Conservation (phyloP, 2,797 vertebrate species). For the Amblyopsis hoosieri region DNA sequence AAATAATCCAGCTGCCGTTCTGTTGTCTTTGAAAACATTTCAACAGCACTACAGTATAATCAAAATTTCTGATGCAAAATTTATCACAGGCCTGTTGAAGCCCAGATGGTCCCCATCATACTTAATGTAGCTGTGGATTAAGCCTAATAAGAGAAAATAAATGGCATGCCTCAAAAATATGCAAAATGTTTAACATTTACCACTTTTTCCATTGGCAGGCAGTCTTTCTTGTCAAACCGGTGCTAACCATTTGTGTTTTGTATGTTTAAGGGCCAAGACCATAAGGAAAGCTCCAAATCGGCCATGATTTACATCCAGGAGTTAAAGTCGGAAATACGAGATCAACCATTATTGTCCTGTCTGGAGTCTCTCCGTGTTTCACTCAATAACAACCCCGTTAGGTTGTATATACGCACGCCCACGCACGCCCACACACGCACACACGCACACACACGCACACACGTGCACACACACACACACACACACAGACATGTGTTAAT, state of each 20-base stretch:
- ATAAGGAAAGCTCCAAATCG: conserved; percentile 88
- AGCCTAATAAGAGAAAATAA: conserved; percentile 23
- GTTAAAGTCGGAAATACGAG: conserved; percentile 80
- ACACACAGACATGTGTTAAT: not conserved
- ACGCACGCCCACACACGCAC: not conserved
- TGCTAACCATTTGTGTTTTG: not conserved
- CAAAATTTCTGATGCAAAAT: too few relatives aligned
- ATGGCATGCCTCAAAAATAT: not conserved
- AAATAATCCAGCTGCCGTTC: too few relatives aligned
- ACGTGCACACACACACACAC: not conserved
- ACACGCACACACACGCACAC: not conserved
- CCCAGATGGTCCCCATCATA: conserved; percentile 34
- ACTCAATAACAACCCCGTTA: conserved; percentile 93
- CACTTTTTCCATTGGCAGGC: too few relatives aligned
- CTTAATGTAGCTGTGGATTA: conserved; percentile 46
- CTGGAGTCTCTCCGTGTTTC: conserved; percentile 91
- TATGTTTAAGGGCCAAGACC: conserved; percentile 81
- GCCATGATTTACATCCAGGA: conserved; percentile 91
- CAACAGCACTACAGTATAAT: too few relatives aligned
- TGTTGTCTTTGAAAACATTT: too few relatives aligned
- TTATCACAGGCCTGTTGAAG: not conserved
- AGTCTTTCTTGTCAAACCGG: too few relatives aligned
- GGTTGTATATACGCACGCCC: conserved; percentile 63
- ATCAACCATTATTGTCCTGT: conserved; percentile 80
- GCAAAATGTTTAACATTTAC: too few relatives aligned